Base-by-base conservation (phyloP, 2,888 invertebrate genomes). In the Leptarthrus brevirostris region DNA sequence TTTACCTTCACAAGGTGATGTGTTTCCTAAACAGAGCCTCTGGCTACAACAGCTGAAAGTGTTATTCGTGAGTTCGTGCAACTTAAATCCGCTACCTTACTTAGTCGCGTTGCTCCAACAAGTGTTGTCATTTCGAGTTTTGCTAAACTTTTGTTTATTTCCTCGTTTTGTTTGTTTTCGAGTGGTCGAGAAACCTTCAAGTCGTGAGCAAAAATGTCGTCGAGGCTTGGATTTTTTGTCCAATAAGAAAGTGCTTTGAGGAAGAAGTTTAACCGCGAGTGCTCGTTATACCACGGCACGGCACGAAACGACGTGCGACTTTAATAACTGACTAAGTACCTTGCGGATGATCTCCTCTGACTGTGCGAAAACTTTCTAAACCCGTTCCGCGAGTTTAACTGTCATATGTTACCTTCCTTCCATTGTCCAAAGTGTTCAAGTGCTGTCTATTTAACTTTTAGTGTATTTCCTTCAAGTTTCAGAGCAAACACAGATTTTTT, bases 311-410 rank as follows among this genome's bases (percentile, higher is more conserved):
- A 24, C 16, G 30, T 36, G 36, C 61, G 5, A n/a, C 5, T 40
- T 36, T 61, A 61, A 40, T 61, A 40, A 36, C 36, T 40, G 61
- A 61, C 20, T 61, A 22, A 61, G 40, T 61, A 61, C 18, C 22
- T 61, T 18, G 24, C 61, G 61, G 61, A 22, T 61, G 22, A 6
- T 61, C 36, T 47, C 20, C n/a, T 16, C 66, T 66, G 66, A 66
- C 24, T 66, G 49, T 66, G 66, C 49, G 66, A 66, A 66, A 66
- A 66, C 66, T 66, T 66, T 66, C 66, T 66, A 66, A 66, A 66
- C 66, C 49, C 66, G 66, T 66, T 66, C 47, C 24, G 30, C 49
- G 24, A 26, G 20, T 66, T 20, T 61, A 24, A 22, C 54, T 24
- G 54, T 54, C 22, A 24, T 54, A 54, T 22, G 54, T 36, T 61